Percentiles rank a stretch among this genome's conserved stretches.
phyloP scores from a whole-genome alignment of 2,888 invertebrate species.

The Scaeva pyrastri region DNA sequence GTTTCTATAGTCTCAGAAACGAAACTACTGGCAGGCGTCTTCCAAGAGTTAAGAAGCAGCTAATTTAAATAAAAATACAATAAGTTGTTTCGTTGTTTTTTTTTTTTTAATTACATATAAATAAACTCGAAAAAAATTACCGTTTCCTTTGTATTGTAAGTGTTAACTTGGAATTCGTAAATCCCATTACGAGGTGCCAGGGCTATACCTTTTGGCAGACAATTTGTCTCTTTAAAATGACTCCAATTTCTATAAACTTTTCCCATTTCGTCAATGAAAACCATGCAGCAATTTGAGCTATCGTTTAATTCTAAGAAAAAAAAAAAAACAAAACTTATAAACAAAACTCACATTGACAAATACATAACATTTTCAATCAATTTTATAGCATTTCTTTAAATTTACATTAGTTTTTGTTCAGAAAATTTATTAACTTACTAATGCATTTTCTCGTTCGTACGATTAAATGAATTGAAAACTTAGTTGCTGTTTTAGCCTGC shows the following conservation, averaged over 20 bases:
- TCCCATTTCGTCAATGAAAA: slow-evolving; percentile 82
- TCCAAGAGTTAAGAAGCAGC: slow-evolving; percentile 77
- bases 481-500: slow-evolving; percentile 69
- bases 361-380: too few relatives aligned
- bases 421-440: slow-evolving; percentile 78
- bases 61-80: background rate
- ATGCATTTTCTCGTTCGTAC: slow-evolving; percentile 81
- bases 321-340: background rate
- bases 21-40: slow-evolving; percentile 78
- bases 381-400: too few relatives aligned
- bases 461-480: slow-evolving; percentile 80
- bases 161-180: slow-evolving; percentile 77
- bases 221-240: slow-evolving; percentile 83
- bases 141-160: background rate
- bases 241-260: slow-evolving; percentile 85
- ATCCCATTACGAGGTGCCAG: slow-evolving; percentile 84
- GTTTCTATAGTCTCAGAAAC: slow-evolving; percentile 57
- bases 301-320: slow-evolving; percentile 70
- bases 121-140: too few relatives aligned
- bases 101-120: background rate
- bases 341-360: background rate
- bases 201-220: slow-evolving; percentile 83
- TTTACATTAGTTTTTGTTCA: too few relatives aligned
- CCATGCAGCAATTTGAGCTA: slow-evolving; percentile 80
- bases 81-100: background rate